These are phyloP conservation scores for Acleris literana DNA, from an alignment of 2,888 invertebrate species.

Conservation along the genomic window DNA sequence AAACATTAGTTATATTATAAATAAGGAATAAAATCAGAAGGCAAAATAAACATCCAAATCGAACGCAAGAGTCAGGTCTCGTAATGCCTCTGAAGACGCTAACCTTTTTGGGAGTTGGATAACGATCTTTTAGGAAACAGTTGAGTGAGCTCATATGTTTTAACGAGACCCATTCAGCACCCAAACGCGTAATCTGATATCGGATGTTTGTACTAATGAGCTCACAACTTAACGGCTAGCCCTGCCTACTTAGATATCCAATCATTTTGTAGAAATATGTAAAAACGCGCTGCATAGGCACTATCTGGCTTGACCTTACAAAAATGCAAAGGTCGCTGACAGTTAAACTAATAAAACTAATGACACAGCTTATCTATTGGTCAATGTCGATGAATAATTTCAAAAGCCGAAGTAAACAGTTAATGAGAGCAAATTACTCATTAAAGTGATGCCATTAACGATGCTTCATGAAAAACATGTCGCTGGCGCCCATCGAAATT, in stretches of 20 bases:
- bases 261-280: constrained; percentile 11
- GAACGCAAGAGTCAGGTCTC: background rate
- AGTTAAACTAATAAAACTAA: background rate
- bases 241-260: constrained; percentile 24
- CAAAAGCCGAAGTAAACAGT: background rate
- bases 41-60: constrained; percentile 3
- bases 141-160: constrained; percentile 23
- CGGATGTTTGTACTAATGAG: constrained; percentile 33
- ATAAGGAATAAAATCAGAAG: background rate
- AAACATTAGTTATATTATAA: no score
- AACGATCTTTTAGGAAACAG: constrained; percentile 12
- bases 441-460: no score
- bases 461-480: no score
- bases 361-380: background rate
- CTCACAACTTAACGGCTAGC: constrained; percentile 30
- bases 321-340: background rate
- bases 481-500: background rate
- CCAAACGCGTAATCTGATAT: constrained; percentile 29
- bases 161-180: constrained; percentile 17
- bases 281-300: constrained; percentile 11
- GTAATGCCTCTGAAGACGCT: background rate
- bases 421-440: no score
- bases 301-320: constrained; percentile 4
- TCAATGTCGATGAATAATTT: no score
- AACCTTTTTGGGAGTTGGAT: constrained; percentile 23